Percentiles rank a stretch among this genome's conserved stretches.
Evolutionary conservation across 2,113 vertebrate species (phyloP).

Genomic region (Condylura cristata): DNA sequence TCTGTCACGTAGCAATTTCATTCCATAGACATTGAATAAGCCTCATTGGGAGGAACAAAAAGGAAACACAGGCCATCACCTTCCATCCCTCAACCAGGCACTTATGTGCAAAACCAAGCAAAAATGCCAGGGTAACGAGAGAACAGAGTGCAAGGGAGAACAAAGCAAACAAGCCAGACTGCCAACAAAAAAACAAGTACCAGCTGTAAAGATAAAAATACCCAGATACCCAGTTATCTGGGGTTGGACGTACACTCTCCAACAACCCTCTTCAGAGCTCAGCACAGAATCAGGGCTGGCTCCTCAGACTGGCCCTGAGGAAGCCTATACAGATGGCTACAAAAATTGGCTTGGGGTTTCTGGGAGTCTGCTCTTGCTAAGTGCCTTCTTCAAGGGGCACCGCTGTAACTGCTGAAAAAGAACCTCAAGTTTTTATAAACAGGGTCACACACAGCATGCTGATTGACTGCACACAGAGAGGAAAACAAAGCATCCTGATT

Average conservation of each 20-base stretch:
- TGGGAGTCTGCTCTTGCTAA: not conserved
- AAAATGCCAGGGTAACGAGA: not conserved
- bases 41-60: not conserved
- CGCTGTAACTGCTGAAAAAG: not conserved
- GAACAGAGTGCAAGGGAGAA: not conserved
- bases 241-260: not conserved
- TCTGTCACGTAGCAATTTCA: not conserved
- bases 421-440: not conserved
- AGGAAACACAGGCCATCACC: rapidly evolving
- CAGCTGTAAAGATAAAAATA: not conserved
- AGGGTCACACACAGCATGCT: not conserved
- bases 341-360: not conserved
- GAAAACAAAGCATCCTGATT: not conserved
- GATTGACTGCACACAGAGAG: rapidly evolving
- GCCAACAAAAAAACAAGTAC: not conserved
- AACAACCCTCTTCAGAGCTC: not conserved
- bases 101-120: not conserved
- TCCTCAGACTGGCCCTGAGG: not conserved
- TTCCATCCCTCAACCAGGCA: too few species aligned
- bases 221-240: not conserved
- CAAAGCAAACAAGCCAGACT: not conserved
- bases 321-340: not conserved
- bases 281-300: rapidly evolving
- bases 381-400: not conserved
- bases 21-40: not conserved